Conservation (phyloP, 2,113 vertebrate species). For the Centropus bengalensis region DNA sequence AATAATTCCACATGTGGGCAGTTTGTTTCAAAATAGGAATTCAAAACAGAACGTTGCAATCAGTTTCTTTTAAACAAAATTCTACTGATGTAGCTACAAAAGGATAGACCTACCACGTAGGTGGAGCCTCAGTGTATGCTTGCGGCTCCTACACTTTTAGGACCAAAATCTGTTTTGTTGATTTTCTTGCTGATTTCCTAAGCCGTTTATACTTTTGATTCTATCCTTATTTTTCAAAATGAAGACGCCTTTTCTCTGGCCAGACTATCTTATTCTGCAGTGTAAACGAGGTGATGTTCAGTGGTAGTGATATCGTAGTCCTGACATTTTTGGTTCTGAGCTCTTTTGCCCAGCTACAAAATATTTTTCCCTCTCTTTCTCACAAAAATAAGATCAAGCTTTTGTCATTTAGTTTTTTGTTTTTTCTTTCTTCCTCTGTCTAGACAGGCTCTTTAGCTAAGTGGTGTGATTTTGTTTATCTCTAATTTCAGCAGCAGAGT, state of each 20-base stretch:
- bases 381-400: neutral
- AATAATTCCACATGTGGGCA: neutral
- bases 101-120: neutral
- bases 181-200: neutral
- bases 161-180: neutral
- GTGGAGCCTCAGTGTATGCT: neutral
- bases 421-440: constrained; percentile 46
- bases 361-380: constrained; percentile 13
- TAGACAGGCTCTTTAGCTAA: constrained; percentile 71
- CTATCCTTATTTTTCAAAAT: neutral
- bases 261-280: neutral
- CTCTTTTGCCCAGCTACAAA: constrained; percentile 22
- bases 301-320: neutral
- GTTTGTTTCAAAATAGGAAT: neutral
- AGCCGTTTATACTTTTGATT: neutral
- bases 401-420: neutral
- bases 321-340: neutral
- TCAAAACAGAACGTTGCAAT: neutral
- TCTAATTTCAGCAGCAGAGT: constrained; percentile 56
- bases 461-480: constrained; percentile 70
- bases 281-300: neutral
- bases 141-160: neutral
- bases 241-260: neutral
- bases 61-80: neutral
- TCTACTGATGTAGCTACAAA: neutral